Evolutionary conservation across 2,888 invertebrate genomes (phyloP).

Genomic region (Diadromus collaris): DNA sequence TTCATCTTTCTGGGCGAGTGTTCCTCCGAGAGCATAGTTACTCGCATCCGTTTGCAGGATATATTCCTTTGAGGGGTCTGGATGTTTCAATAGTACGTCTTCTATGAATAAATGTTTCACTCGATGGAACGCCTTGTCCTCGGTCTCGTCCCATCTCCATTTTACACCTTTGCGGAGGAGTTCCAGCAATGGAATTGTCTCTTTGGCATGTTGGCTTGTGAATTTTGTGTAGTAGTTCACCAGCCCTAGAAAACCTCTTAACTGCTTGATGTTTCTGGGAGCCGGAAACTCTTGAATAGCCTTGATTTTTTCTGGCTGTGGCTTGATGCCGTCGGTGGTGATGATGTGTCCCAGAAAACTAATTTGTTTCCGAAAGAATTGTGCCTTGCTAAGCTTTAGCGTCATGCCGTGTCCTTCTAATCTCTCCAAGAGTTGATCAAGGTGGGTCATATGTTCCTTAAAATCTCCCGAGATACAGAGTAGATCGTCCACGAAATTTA

Average conservation of each 20-base stretch:
- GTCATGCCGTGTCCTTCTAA: constrained; percentile 58
- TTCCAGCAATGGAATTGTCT: constrained; percentile 22
- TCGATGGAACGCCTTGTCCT: constrained; percentile 35
- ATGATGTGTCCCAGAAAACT: constrained; percentile 67
- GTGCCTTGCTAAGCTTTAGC: constrained; percentile 61
- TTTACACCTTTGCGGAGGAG: constrained; percentile 32
- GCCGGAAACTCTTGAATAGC: constrained; percentile 61
- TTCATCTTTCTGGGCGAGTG: constrained; percentile 43
- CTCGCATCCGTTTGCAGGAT: constrained; percentile 59
- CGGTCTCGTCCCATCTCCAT: constrained; percentile 46
- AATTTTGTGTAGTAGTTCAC: constrained; percentile 57
- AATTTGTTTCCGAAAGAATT: constrained; percentile 59
- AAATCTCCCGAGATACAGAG: constrained; percentile 19
- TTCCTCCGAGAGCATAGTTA: constrained; percentile 46
- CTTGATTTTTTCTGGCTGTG: constrained; percentile 62
- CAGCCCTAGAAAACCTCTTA: constrained; percentile 61
- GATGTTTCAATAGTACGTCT: neutral
- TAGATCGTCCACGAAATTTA: constrained; percentile 51
- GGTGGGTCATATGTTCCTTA: constrained; percentile 38
- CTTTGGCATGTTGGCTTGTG: neutral
- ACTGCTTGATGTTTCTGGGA: constrained; percentile 59
- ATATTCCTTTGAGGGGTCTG: constrained; percentile 40
- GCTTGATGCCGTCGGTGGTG: constrained; percentile 54
- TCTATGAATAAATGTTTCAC: constrained; percentile 42
- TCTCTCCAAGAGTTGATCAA: constrained; percentile 50